Base-by-base conservation (phyloP, 2,888 invertebrate species). In the Molorchus minor region DNA sequence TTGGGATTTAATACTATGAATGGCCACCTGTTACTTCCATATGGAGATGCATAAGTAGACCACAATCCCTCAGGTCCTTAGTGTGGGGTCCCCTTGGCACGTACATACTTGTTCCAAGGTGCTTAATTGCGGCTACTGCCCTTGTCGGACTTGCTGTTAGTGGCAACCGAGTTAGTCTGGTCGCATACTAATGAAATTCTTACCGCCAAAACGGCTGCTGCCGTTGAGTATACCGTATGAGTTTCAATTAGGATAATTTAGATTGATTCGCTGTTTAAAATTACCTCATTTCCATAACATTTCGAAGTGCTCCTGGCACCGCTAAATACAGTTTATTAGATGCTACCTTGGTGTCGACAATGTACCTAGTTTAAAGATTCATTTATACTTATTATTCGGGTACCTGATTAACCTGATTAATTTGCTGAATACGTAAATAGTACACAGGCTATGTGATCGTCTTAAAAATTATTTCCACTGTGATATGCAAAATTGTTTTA, bases 91-190 rank as follows among this genome's bases (percentile, higher is more conserved):
- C 60, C 47, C 43, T 33, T 54, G 49, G 56, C 16, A 49, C 36
- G 52, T 52, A 41, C 59, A 51, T 46, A 59, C 65, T 58, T 68
- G 65, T 68, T 64, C 60, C 47, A 25, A 68, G 65, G 68, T 66
- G 65, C 68, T 65, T 68, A 68, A 68, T 68, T 68, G 65, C 62
- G 65, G 65, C 64, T 60, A 46, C 61, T 55, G 64, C 61, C 54
- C 65, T 67, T 65, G 67, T 67, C 58, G 55, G 56, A 62, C 67
- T 62, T 57, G 67, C 61, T 56, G 62, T 67, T 65, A 63, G 62
- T 67, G 61, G 64, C 59, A 61, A 65, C 65, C 53, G 65, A 65
- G 45, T 53, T 60, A 46, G 58, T 56, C 52, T 54, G 36, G 65
- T 54, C 54, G 65, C 64, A 68, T 68, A 68, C 68, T 68, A 66